Base-by-base conservation (phyloP, 2,888 invertebrate genomes). In the Eupithecia inturbata region DNA sequence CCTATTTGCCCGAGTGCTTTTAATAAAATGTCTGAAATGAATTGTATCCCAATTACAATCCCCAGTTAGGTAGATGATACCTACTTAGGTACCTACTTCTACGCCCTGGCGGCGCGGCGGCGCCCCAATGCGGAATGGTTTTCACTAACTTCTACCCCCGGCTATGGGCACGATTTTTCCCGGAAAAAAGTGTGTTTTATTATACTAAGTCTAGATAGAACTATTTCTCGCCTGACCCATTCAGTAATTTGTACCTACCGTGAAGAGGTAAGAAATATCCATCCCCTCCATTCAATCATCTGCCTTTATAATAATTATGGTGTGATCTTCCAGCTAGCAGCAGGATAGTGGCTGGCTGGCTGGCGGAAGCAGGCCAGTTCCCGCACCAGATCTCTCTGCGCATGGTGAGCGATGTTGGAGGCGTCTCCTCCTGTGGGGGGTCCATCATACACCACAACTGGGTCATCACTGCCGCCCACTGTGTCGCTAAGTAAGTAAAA, bases 401-500 rank as follows among this genome's bases (percentile, higher is more conserved):
- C 16, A 89, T 87, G 87, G 84, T 89, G 26, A 80, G 73, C 63
- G 12, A 4, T 0, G 14, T 5, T 3, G 90, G 89, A 1, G 76
- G 73, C 1, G 90, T 89, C 9, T 77, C 78, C 41, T 83, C 86
- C 0, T 90, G 90, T 69, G 89, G 89, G 0, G 90, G 89, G 16
- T 88, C 88, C 79, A 69, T 90, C 73, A 88, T 90, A 70, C 84
- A 85, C 74, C 79, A 85, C 67, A 53, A 85, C 9, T 90, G 90
- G 90, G 83, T 88, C 62, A 73, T 90, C 67, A 88, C 89, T 0
- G 89, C 90, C 1, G 89, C 85, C 14, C 89, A 87, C 77, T 90
- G 84, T 73, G 73, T 88, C 33, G 90, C 90, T 68, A 90, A 89
- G 91, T 91, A 62, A 84, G 87, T 85, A n/a, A 39, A 41, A 41